Percentiles rank a stretch among this genome's conserved stretches.
Conservation (phyloP, 2,797 vertebrate species). For the Cirrhinus molitorella region DNA sequence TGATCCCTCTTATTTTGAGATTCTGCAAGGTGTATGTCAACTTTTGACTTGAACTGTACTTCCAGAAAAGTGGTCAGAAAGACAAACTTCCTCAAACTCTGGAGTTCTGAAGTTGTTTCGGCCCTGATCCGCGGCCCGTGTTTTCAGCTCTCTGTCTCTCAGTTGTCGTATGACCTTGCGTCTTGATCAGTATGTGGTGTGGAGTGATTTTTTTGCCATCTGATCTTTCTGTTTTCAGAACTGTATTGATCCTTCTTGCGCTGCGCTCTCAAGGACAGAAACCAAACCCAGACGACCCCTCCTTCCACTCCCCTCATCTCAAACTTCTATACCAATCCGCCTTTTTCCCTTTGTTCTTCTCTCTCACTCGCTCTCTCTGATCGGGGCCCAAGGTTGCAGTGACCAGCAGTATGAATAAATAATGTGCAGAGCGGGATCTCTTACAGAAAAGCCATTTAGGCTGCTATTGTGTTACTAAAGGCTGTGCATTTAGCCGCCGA, state of each 20-base stretch:
- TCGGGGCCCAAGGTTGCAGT: slow-evolving; percentile 81
- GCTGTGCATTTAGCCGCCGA: slow-evolving; percentile 60
- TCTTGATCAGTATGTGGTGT: slow-evolving; percentile 69
- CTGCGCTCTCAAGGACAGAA: slow-evolving; percentile 83
- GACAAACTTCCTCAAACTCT: background rate
- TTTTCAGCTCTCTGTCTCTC: slow-evolving; percentile 21
- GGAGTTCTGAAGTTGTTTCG: slow-evolving; percentile 12
- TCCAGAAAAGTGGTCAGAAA: background rate
- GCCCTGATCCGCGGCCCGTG: slow-evolving; percentile 9
- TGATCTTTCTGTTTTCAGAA: slow-evolving; percentile 79
- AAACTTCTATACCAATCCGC: slow-evolving; percentile 50
- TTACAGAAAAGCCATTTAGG: slow-evolving; percentile 85
- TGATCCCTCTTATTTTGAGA: too few relatives aligned
- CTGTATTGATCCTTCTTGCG: slow-evolving; percentile 77
- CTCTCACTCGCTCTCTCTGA: slow-evolving; percentile 36
- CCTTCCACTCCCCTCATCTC: slow-evolving; percentile 49
- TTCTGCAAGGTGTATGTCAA: too few relatives aligned
- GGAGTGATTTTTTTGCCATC: slow-evolving; percentile 71
- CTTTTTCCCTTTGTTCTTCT: slow-evolving; percentile 42
- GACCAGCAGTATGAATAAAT: slow-evolving; percentile 86
- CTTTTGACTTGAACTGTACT: too few relatives aligned
- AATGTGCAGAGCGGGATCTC: slow-evolving; percentile 81
- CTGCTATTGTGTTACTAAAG: slow-evolving; percentile 80
- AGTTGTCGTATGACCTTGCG: slow-evolving; percentile 78
- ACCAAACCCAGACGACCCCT: slow-evolving; percentile 72